These are phyloP conservation scores for Pygoscelis adeliae DNA, from an alignment of 2,113 vertebrate species.

Conservation along the genomic window DNA sequence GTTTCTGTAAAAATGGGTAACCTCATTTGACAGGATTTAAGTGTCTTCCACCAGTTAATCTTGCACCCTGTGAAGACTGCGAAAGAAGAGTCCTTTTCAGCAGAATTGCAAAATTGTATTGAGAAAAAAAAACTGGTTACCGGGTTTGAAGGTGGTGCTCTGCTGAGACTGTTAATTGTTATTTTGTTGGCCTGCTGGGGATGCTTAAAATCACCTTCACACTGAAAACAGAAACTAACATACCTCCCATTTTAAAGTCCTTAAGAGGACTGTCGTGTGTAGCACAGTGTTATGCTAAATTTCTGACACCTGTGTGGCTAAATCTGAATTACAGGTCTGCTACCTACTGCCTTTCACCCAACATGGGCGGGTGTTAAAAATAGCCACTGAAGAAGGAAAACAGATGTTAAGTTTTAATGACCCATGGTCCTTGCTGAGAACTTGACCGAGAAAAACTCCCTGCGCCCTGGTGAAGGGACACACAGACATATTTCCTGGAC, in stretches of 20 bases:
- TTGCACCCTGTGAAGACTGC: not conserved
- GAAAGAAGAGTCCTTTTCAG: not conserved
- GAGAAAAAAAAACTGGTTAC: not conserved
- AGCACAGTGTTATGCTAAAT: not conserved
- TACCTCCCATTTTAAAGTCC: not conserved
- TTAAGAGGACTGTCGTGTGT: not conserved
- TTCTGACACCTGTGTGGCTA: not conserved
- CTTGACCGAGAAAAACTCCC: not conserved
- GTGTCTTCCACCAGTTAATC: constrained; percentile 24
- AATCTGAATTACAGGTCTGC: not conserved
- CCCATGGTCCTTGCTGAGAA: not conserved
- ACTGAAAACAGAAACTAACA: not conserved
- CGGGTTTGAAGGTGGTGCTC: not conserved
- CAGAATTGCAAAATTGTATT: not conserved
- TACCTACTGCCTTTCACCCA: not conserved
- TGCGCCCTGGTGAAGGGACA: not conserved
- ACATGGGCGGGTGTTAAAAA: not conserved
- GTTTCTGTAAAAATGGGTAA: constrained; percentile 45
- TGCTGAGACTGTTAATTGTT: not conserved
- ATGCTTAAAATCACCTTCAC: not conserved
- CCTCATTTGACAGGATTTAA: constrained; percentile 28
- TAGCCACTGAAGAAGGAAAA: not conserved
- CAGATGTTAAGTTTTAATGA: not conserved
- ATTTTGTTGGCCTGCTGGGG: not conserved
- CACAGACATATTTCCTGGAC: not conserved